Base-by-base conservation (phyloP, 2,888 invertebrate species). In the Xestoiulus laeticollis region DNA sequence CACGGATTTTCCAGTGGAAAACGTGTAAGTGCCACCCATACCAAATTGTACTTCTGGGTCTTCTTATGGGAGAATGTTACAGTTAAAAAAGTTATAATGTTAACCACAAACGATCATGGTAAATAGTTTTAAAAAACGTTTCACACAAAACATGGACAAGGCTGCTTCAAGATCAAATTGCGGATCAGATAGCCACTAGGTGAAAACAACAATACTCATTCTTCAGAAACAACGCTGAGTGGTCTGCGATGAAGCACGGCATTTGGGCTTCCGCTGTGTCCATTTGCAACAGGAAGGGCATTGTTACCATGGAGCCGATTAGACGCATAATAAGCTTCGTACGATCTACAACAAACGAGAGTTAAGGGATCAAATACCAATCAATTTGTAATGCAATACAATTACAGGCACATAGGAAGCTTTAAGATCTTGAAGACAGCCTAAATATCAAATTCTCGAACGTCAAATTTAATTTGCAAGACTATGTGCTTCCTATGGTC, bases 181-280 rank as follows among this genome's bases (percentile, higher is more conserved):
- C 44, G n/a, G n/a, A 85, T 85, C 38, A 19, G 26, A 38, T 78
- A 68, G 30, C 26, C 3, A 19, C 84, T 84, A 8, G 84, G 32
- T 30, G 22, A 16, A 84, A 44, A 86, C 22, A 26, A 26, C 2
- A 26, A 26, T 16, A 86, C n/a, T 85, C 84, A 87, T 44, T 87
- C 87, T 87, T 87, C 87, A 33, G 53, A 59, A 43, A 87, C 87
- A 26, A 87, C 53, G 85, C 87, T 87, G 38, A 87, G 84, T 22
- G 87, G 87, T 19, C 87, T 10, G 12, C 85, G 30, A 32, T 48
- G 87, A 82, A 86, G 86, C 16, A 33, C 26, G 16, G 32, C 85
- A 43, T 84, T 87, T 4, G 87, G 78, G 22, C 19, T 78, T 16
- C 44, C 44, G n/a, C 32, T 26, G 22, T 87, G 44, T 85, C 87